Evolutionary conservation across 1,140 invertebrate genomes (phyloP).

Genomic region (Zaprionus ornatus): DNA sequence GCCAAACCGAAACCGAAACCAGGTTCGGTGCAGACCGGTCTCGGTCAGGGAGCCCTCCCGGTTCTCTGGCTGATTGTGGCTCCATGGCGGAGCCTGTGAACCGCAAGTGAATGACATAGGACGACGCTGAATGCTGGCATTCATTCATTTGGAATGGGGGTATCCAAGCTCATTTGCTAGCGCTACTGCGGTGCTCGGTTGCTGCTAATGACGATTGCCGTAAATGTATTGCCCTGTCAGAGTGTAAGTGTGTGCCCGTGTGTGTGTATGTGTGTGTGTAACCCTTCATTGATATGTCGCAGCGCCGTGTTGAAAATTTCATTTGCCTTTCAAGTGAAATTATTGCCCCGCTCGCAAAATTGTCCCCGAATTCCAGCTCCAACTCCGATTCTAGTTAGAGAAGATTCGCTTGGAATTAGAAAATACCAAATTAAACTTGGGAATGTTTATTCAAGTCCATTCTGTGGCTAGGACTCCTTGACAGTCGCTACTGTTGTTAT

Average conservation of each 20-base stretch:
- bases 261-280: conserved; percentile 7
- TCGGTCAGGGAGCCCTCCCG: too few relatives aligned
- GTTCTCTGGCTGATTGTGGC: too few relatives aligned
- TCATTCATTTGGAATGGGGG: conserved; percentile 42
- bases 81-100: conserved; percentile 21
- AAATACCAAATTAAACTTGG: conserved; percentile 74
- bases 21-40: background rate
- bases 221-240: conserved; percentile 43
- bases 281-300: conserved; percentile 74
- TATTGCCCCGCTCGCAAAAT: conserved; percentile 47
- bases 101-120: conserved; percentile 74
- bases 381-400: conserved; percentile 1
- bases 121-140: conserved; percentile 36
- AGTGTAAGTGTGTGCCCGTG: conserved; percentile 11
- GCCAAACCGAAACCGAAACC: conserved; percentile 50
- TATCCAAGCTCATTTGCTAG: conserved; percentile 31
- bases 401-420: conserved; percentile 50
- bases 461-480: background rate
- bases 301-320: conserved; percentile 51
- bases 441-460: conserved; percentile 36
- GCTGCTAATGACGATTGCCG: conserved; percentile 78
- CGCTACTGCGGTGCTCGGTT: conserved; percentile 54
- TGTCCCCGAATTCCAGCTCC: background rate
- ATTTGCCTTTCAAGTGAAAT: conserved; percentile 70
- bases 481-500: background rate